Evolutionary conservation across 37 sponge, comb jelly and placozoan species (phyloP), one percentile per base, ranked within the genome.

Genomic region (Aplysina aerophoba): DNA sequence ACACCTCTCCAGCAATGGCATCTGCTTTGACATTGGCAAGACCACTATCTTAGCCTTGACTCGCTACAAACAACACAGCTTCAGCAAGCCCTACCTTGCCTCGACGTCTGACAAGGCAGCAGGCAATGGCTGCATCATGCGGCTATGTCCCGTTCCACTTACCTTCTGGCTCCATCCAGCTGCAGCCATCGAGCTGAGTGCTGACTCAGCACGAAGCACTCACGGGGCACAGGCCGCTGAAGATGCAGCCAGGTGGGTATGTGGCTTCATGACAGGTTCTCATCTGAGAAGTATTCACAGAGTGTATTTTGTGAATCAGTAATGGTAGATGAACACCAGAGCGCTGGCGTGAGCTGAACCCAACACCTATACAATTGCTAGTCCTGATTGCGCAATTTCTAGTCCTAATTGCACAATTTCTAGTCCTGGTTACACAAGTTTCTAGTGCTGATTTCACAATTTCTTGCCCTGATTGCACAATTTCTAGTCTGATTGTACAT

Each of bases 101-200:
- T 75, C 91, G 19, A 90, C 89, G 0, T 53, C 89, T 12, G 84
- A 87, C 8, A 11, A 60, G 30, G 92, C 96, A 28, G 89, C 97
- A 22, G 97, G 97, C 25, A 96, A 96, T 83, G 97, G 94, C 6
- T 93, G 88, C 39, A 85, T 96, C 3, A 93, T 93, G 92, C 60
- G 97, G 35, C 77, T 96, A 36, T 88, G 88, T 68, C 90, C 97
- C 25, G 88, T 93, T 13, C 92, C 94, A 0, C 88, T 93, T 35
- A 57, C 79, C 83, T 93, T 77, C 77, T 60, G 75, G 73, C 84
- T 60, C 28, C 82, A 93, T 62, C 94, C 94, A 0, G 33, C 30
- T 59, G 86, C 73, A 59, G 97, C 94, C 55, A 89, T 96, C 83
- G 86, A 89, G 55, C 55, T 88, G 64, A 86, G 89, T 58, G 85